These are phyloP conservation scores for Rotaria magnacalcarata DNA, from an alignment of 2,888 invertebrate species.

Conservation along the genomic window DNA sequence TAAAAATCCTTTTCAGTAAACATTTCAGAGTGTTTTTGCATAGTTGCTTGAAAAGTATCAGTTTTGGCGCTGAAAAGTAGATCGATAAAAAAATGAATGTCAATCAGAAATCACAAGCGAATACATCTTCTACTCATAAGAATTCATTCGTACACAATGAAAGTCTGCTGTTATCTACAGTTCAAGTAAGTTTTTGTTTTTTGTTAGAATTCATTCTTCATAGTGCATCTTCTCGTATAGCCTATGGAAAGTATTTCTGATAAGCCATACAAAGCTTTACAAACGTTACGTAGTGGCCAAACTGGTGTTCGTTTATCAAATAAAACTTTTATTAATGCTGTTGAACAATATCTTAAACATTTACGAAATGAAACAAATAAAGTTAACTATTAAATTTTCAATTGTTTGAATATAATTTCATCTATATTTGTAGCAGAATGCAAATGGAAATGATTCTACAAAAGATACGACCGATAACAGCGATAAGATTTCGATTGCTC, in stretches of 20 bases:
- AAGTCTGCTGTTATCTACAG: neutral
- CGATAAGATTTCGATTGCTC: neutral
- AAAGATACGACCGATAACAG: neutral
- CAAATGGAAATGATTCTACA: neutral
- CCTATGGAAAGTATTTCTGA: neutral
- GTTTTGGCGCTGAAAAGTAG: neutral
- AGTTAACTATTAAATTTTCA: neutral
- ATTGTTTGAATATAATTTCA: neutral
- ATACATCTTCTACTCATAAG: neutral
- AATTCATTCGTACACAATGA: neutral
- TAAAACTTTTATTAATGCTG: neutral
- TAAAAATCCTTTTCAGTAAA: no score
- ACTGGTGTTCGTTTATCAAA: constrained; percentile 9
- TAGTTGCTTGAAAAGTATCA: neutral
- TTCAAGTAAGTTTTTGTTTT: neutral
- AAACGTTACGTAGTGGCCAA: constrained; percentile 5
- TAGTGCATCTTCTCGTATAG: neutral
- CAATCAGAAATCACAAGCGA: neutral
- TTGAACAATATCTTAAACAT: constrained; percentile 2
- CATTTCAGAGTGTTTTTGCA: no score
- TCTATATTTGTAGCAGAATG: neutral
- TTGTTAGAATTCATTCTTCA: neutral
- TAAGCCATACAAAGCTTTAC: neutral
- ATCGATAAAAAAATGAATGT: neutral
- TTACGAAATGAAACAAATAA: neutral